Percentiles rank a stretch among this genome's conserved stretches.
Conservation (phyloP, 1,140 invertebrate species). For the Eupristina koningsbergeri region DNA sequence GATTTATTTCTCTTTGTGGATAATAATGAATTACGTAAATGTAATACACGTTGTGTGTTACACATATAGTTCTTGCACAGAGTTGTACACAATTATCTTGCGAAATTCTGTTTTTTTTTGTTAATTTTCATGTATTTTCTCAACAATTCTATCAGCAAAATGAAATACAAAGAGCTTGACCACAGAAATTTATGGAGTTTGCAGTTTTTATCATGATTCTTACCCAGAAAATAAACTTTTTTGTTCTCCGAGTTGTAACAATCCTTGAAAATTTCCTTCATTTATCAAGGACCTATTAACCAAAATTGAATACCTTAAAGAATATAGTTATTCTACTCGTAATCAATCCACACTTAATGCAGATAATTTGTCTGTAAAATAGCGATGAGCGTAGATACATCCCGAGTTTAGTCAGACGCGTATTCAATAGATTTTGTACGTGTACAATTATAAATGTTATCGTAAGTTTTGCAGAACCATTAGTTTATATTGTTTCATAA, state of each 20-base stretch:
- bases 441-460: too few species aligned
- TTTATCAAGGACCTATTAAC: too few species aligned
- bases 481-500: too few species aligned
- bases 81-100: neutral
- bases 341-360: neutral
- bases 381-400: neutral
- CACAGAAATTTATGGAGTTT: neutral
- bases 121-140: neutral
- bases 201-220: neutral
- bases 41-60: neutral
- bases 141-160: neutral
- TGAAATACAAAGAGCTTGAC: neutral
- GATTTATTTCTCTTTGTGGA: conserved; percentile 23
- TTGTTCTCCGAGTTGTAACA: neutral
- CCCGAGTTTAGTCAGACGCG: neutral
- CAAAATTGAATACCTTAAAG: too few species aligned
- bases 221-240: neutral
- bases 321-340: too few species aligned
- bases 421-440: neutral
- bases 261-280: too few species aligned
- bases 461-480: too few species aligned
- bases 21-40: neutral
- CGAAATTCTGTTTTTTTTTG: neutral
- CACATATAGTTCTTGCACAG: neutral
- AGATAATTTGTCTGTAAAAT: neutral